Evolutionary conservation across 2,797 vertebrate species (phyloP), one percentile per base, ranked within the genome.

Genomic region (Pelobates cultripes): DNA sequence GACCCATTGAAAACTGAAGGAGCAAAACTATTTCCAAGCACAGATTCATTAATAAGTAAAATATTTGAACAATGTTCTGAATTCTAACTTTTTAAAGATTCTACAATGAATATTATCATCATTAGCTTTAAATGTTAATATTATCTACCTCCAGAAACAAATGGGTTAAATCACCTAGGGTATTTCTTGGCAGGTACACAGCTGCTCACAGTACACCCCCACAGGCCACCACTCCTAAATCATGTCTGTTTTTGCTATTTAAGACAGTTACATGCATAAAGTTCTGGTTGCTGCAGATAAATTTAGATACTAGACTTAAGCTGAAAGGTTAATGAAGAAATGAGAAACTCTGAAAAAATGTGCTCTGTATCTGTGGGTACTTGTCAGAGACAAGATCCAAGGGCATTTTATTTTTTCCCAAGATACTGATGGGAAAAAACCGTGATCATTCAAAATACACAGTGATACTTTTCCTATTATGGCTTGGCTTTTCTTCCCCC

Each of bases 351-450:
- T 71, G 42, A 57, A 44, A 61, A 77, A 77, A 77, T 68, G 70
- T 45, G 13, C 57, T 77, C 17, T 44, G 4, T 76, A 81, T 81
- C 79, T 81, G 43, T 76, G 73, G 79, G 67, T 81, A 71, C 72
- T 75, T 81, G 79, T 75, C 68, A 76, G 43, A 81, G 55, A 75
- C 43, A 68, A 75, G 53, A 75, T 75, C 73, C 42, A 43, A 81
- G 73, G 73, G 73, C 79, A 81, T 76, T 70, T 81, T 4, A 15
- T 70, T 81, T 72, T 51, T 82, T 82, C 74, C 80, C 80, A 82
- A 77, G 69, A 67, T 67, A 77, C 45, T 72, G 68, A 72, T 82
- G 80, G 80, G 69, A 82, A 77, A 72, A 77, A 63, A 53, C 45
- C 77, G 69, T 68, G 60, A 64, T 77, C 55, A 70, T 66, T 77